Evolutionary conservation across 2,797 vertebrate species (phyloP).

Genomic region (Melanotaenia nigrans): DNA sequence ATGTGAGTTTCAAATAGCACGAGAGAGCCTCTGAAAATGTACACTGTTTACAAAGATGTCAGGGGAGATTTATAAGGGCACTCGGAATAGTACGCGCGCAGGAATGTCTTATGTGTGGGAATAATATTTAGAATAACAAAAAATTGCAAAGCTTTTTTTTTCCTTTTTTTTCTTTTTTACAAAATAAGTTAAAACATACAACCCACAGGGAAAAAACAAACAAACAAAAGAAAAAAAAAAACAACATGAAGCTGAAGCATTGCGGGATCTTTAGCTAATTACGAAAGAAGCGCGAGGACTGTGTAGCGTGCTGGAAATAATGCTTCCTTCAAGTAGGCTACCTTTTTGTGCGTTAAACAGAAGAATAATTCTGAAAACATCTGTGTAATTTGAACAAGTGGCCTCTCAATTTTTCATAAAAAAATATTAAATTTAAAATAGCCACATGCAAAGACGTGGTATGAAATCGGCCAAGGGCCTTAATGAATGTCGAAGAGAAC

Average conservation of each 20-base stretch:
- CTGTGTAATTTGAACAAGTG: constrained; percentile 39
- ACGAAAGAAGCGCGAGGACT: constrained; percentile 34
- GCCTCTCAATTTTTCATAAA: constrained; percentile 62
- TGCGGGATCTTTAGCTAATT: constrained; percentile 37
- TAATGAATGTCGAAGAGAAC: not conserved
- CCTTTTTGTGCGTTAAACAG: constrained; percentile 63
- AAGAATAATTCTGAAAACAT: constrained; percentile 24
- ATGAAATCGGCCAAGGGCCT: constrained; percentile 35
- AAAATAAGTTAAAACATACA: constrained; percentile 81
- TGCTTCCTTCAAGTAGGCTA: constrained; percentile 69
- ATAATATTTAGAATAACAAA: constrained; percentile 64
- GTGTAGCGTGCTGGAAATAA: constrained; percentile 69
- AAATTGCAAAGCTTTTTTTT: constrained; percentile 66
- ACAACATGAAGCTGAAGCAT: constrained; percentile 32
- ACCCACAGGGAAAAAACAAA: constrained; percentile 30
- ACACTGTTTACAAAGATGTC: constrained; percentile 85
- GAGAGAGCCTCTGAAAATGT: constrained; percentile 78
- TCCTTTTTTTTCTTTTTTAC: constrained; percentile 49
- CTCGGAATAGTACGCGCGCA: constrained; percentile 74
- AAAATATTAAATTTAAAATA: constrained; percentile 68
- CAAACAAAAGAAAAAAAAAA: constrained; percentile 2
- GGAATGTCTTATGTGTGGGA: constrained; percentile 74
- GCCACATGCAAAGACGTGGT: constrained; percentile 61
- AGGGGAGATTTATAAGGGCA: constrained; percentile 83
- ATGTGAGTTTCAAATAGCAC: constrained; percentile 70